These are phyloP conservation scores for Bombus sylvicola DNA, from an alignment of 1,140 invertebrate genomes.

Conservation along the genomic window DNA sequence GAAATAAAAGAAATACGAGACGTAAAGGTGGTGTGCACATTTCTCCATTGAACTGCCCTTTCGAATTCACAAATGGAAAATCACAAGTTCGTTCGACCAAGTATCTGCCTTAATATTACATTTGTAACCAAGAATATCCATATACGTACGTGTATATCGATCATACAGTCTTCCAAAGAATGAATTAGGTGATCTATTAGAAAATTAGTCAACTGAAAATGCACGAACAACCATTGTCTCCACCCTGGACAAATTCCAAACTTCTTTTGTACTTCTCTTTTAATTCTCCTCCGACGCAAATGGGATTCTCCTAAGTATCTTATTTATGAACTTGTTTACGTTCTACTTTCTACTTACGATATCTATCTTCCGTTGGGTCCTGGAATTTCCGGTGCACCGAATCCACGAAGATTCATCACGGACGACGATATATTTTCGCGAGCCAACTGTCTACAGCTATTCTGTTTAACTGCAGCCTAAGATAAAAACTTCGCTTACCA, in stretches of 20 bases:
- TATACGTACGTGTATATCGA: background rate
- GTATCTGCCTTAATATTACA: background rate
- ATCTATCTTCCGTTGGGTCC: background rate
- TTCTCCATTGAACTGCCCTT: background rate
- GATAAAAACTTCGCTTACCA: constrained; percentile 54
- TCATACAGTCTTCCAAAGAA: background rate
- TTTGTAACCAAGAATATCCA: background rate
- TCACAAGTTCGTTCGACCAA: no score
- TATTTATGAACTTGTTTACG: constrained; percentile 12
- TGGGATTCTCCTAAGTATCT: background rate
- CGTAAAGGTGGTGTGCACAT: background rate
- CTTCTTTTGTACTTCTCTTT: background rate
- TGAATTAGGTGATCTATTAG: background rate
- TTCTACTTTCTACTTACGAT: constrained; percentile 10
- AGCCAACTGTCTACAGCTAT: background rate
- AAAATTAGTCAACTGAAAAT: background rate
- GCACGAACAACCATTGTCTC: background rate
- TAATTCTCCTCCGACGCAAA: background rate
- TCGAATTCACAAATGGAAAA: no score
- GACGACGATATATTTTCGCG: background rate
- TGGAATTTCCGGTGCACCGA: background rate
- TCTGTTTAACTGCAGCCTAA: background rate
- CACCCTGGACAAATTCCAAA: no score
- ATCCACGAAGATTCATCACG: background rate
- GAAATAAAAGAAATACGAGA: background rate